phyloP scores from a whole-genome alignment of 2,797 vertebrate species.

The Trematomus bernacchii region DNA sequence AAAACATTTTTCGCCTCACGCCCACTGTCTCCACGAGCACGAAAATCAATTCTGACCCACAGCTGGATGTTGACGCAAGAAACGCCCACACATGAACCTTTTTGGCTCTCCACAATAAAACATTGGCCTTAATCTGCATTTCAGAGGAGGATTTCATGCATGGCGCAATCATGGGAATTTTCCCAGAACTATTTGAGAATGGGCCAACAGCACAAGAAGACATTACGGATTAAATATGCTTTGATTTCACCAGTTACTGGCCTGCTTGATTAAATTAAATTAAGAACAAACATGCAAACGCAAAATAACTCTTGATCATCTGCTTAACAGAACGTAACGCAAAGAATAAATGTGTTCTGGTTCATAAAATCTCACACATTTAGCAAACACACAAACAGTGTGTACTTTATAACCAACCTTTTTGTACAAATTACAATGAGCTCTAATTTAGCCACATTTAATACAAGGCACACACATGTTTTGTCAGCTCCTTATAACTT shows the following conservation, averaged over 20 bases:
- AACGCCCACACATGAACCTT: conserved; percentile 68
- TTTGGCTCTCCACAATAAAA: conserved; percentile 41
- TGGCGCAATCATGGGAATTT: conserved; percentile 48
- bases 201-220: background rate
- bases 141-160: conserved; percentile 55
- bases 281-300: background rate
- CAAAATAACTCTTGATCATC: no score
- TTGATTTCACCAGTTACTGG: background rate
- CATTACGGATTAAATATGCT: background rate
- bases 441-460: no score
- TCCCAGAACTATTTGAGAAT: conserved; percentile 27
- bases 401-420: background rate
- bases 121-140: conserved; percentile 54
- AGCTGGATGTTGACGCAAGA: conserved; percentile 53
- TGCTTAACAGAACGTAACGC: background rate
- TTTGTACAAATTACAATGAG: no score
- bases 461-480: no score
- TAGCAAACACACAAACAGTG: background rate
- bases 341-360: no score
- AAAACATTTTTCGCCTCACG: conserved; percentile 40
- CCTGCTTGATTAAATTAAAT: background rate
- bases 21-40: conserved; percentile 53
- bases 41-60: conserved; percentile 59
- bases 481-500: no score
- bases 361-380: background rate